Evolutionary conservation across 2,888 invertebrate species (phyloP).

Genomic region (Allacma fusca): DNA sequence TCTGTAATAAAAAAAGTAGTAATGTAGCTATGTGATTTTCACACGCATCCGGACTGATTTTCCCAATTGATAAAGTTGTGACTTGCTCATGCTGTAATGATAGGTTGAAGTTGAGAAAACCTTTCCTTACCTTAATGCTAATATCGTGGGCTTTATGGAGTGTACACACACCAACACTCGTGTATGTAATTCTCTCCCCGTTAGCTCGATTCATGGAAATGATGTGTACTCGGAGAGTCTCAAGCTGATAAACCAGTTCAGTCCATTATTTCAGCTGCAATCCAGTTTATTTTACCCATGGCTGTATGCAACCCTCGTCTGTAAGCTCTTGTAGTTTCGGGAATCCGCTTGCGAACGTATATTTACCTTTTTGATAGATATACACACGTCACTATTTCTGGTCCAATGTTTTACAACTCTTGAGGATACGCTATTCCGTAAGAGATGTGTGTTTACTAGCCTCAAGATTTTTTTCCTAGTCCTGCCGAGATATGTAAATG

Average conservation of each 20-base stretch:
- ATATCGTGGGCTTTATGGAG: constrained; percentile 27
- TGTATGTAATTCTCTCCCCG: background rate
- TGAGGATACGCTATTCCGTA: no score
- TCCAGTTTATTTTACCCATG: constrained; percentile 4
- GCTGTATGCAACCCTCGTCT: background rate
- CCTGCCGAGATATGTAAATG: constrained; percentile 14
- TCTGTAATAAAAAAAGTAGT: background rate
- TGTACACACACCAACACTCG: background rate
- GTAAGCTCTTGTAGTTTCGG: background rate
- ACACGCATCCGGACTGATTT: constrained; percentile 55
- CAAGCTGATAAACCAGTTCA: constrained; percentile 30
- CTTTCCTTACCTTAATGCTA: constrained; percentile 31
- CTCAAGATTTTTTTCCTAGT: background rate
- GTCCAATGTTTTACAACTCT: no score
- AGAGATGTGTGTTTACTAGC: no score
- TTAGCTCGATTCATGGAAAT: no score
- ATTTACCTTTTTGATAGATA: no score
- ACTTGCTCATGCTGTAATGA: constrained; percentile 45
- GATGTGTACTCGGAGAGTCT: background rate
- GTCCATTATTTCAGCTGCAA: constrained; percentile 9
- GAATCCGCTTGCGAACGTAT: no score
- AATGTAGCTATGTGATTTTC: constrained; percentile 40
- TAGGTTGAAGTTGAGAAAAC: constrained; percentile 30
- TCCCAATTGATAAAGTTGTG: constrained; percentile 60
- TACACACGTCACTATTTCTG: no score